Evolutionary conservation across 2,888 invertebrate genomes (phyloP), one percentile per base, ranked within the genome.

Genomic region (Harpalus rufipes): DNA sequence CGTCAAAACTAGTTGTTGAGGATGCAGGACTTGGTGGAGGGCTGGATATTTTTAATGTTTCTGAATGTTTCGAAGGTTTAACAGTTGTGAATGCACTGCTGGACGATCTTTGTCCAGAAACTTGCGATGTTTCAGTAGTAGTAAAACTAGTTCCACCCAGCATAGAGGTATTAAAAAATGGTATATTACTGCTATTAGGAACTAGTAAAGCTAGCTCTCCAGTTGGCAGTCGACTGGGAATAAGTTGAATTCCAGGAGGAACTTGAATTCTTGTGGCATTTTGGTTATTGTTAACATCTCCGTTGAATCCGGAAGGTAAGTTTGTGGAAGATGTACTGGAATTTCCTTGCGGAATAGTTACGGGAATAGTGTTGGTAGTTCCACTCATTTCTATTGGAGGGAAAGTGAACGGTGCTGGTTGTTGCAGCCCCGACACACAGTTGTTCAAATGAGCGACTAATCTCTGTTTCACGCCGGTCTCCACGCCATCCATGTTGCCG

Each of bases 21-120:
- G 95, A 95, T 16, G 95, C 90, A 0, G 96, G 96, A 88, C 96
- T 96, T 12, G 95, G 89, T 0, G 95, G 94, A 0, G 96, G 96
- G 88, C 95, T 95, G 32, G 86, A 79, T 4, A 86, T 86, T 61
- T 87, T 87, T 21, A 86, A 5, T 58, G 86, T 86, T 72, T 86
- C 86, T 32, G 86, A 85, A 14, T 85, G 56, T 56, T 87, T 84
- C n/a, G 86, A 44, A 12, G 83, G 86, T 51, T 86, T 83, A 12
- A 91, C 91, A 14, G 91, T 88, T 32, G 90, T 92, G 87, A 93
- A 93, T 1, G 93, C 93, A 89, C 93, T 93, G 44, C 21, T 84
- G 6, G 79, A 90, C 85, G 87, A 90, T 86, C 90, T 87, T 74
- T 88, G 61, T 10, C 78, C 25, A 58, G 78, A 59, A 18, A 86